Base-by-base conservation (phyloP, 2,888 invertebrate species). In the Automeris io region DNA sequence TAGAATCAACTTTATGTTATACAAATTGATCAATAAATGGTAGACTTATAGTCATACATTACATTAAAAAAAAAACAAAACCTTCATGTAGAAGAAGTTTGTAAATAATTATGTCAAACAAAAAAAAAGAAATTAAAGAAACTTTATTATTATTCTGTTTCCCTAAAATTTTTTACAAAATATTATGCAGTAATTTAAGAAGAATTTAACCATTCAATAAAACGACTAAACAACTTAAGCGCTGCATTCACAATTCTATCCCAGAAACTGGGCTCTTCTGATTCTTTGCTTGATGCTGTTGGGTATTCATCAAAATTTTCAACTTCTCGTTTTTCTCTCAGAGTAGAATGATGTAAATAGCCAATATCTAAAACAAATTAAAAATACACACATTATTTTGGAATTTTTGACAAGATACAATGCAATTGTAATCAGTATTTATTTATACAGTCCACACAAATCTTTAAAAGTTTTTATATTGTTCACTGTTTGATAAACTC, bases 161-260 rank as follows among this genome's bases (percentile, higher is more conserved):
- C 21, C n/a, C 3, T 3, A 22, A 6, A 13, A 2, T 4, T 33
- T 13, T 37, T 40, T 22, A n/a, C 9, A 5, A 31, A n/a, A 5
- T 7, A 13, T 33, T 7, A 11, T 18, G 18, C 16, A 26, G 6
- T 23, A 16, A 22, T 36, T 16, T 42, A 45, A 42, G 56, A 80
- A 2, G 74, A 61, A 57, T 87, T 87, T 22, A 87, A 54, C 87
- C 87, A 87, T 55, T 83, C 80, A 38, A 87, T 57, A 48, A 87
- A 83, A 57, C 52, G 68, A 46, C 67, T 78, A 26, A 87, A 80
- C 43, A 87, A 46, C 53, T 77, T 83, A 9, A 87, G 48, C 12
- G 86, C 85, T 39, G 81, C 72, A 67, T 72, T 80, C 11, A 86
- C 73, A 7, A 87, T 66, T 56, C 70, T 65, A 42, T 81, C 78